Percentiles rank a stretch among this genome's conserved stretches.
Conservation (phyloP, 1,140 invertebrate genomes). For the Oreohelix idahoensis region DNA sequence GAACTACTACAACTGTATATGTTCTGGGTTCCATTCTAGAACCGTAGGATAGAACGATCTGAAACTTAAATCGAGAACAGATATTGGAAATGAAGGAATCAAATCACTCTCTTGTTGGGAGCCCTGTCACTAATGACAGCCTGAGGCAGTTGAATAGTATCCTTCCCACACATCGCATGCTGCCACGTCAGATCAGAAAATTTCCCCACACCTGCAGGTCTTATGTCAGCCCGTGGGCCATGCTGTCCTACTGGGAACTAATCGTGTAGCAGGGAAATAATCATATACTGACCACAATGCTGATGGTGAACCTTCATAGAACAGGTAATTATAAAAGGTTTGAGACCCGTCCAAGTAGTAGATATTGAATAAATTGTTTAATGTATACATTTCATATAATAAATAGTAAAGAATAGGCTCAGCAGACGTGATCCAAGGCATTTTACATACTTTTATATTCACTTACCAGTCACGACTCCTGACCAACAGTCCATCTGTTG, state of each 20-base stretch:
- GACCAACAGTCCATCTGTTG: too few relatives aligned
- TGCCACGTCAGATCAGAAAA: neutral
- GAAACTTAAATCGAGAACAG: slow-evolving; percentile 10
- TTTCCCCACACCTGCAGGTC: neutral
- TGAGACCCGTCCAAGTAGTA: too few relatives aligned
- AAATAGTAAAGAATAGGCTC: too few relatives aligned
- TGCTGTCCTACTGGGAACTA: slow-evolving; percentile 8
- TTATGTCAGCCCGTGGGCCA: neutral
- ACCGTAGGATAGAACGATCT: neutral
- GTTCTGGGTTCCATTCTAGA: slow-evolving; percentile 8
- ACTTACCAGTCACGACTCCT: too few relatives aligned
- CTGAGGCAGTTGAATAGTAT: neutral
- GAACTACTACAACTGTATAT: too few relatives aligned
- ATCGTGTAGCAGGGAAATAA: slow-evolving; percentile 20
- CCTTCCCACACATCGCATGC: slow-evolving; percentile 28
- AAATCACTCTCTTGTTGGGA: neutral
- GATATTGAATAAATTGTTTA: too few relatives aligned
- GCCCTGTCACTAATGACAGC: slow-evolving; percentile 4
- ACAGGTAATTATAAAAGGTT: slow-evolving; percentile 8
- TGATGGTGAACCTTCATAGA: slow-evolving; percentile 16
- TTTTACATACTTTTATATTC: too few relatives aligned
- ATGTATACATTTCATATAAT: too few relatives aligned
- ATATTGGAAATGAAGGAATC: slow-evolving; percentile 6
- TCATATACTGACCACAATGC: neutral
- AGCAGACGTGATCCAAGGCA: too few relatives aligned